These are phyloP conservation scores for Willowsia nigromaculata DNA, from an alignment of 2,888 invertebrate genomes.

Conservation along the genomic window DNA sequence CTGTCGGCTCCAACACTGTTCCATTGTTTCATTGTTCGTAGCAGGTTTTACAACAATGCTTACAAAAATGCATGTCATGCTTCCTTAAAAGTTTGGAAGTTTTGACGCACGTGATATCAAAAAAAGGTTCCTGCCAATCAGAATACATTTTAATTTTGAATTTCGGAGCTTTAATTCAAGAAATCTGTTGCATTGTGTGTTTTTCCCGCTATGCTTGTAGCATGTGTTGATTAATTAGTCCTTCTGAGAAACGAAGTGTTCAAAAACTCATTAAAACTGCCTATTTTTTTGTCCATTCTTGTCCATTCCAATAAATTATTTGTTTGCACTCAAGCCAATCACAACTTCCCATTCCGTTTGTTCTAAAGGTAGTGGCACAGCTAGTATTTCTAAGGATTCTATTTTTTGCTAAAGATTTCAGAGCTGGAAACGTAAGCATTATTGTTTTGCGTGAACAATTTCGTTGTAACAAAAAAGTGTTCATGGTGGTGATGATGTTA, in stretches of 20 bases:
- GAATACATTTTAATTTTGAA: neutral
- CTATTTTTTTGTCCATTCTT: neutral
- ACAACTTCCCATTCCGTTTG: too few relatives aligned
- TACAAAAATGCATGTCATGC: too few relatives aligned
- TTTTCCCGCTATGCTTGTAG: neutral
- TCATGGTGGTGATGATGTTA: neutral
- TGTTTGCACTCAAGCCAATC: neutral
- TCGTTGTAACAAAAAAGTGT: neutral
- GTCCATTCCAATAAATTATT: neutral
- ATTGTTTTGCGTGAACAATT: neutral
- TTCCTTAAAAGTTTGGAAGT: too few relatives aligned
- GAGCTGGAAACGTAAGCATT: too few relatives aligned
- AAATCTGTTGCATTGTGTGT: neutral
- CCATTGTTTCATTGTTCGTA: too few relatives aligned
- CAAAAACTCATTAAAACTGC: neutral
- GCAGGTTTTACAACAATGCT: too few relatives aligned
- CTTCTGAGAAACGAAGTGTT: neutral
- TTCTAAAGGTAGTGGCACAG: too few relatives aligned
- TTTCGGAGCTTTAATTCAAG: neutral
- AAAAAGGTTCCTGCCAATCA: neutral
- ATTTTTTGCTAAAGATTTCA: too few relatives aligned
- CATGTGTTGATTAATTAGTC: constrained; percentile 29
- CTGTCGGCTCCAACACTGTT: too few relatives aligned
- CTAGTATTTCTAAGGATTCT: too few relatives aligned
- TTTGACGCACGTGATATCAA: too few relatives aligned